phyloP scores from a whole-genome alignment of 1,140 invertebrate genomes.

The Drosophila ohnishii region DNA sequence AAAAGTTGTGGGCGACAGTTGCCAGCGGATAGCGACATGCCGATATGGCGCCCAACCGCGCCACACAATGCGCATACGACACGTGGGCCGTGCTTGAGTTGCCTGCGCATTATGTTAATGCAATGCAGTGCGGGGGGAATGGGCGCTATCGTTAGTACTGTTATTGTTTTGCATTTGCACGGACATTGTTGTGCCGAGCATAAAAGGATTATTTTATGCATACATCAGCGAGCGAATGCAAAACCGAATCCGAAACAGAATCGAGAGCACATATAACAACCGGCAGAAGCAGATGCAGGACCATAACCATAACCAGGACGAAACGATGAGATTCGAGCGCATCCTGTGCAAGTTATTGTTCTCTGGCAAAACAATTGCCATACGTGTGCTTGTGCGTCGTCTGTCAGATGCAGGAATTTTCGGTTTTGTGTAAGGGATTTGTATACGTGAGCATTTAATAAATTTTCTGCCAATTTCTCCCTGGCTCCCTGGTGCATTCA shows the following conservation, averaged over 20 bases:
- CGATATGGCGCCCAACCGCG: constrained; percentile 15
- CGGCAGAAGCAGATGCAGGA: background rate
- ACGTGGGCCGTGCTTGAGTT: constrained; percentile 68
- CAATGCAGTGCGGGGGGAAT: constrained; percentile 32
- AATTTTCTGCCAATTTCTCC: constrained; percentile 77
- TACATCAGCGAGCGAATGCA: constrained; percentile 64
- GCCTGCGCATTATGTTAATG: constrained; percentile 79
- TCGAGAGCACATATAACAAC: constrained; percentile 9
- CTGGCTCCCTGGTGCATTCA: constrained; percentile 59
- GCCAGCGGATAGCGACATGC: constrained; percentile 25
- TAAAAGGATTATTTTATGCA: constrained; percentile 82
- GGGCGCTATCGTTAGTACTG: constrained; percentile 62
- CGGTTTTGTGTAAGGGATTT: constrained; percentile 79
- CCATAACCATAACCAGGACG: constrained; percentile 32
- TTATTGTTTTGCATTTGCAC: constrained; percentile 82
- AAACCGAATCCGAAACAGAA: constrained; percentile 31
- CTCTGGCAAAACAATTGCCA: constrained; percentile 75
- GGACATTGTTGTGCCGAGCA: constrained; percentile 78
- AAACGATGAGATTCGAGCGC: constrained; percentile 43
- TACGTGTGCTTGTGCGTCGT: constrained; percentile 59
- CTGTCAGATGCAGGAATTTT: constrained; percentile 77
- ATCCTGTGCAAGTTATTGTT: constrained; percentile 80
- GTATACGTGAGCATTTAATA: constrained; percentile 81
- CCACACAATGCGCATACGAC: constrained; percentile 74
- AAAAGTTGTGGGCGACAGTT: constrained; percentile 43